Conservation (phyloP, 2,888 invertebrate genomes). For the Embidobia sp. region DNA sequence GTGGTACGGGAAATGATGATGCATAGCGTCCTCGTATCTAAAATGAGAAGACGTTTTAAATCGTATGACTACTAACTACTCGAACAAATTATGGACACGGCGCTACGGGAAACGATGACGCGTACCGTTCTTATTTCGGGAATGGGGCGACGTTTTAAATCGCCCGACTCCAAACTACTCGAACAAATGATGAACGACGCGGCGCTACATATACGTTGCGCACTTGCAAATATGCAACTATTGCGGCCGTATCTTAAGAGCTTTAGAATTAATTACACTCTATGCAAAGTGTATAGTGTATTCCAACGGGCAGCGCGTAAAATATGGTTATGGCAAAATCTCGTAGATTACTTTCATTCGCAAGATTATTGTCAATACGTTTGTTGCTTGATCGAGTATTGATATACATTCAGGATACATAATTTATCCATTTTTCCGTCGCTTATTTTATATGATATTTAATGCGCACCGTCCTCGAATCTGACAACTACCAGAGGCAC, state of each 20-base stretch:
- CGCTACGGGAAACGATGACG: constrained; percentile 47
- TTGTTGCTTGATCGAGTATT: constrained; percentile 25
- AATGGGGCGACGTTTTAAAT: constrained; percentile 51
- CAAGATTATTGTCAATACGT: constrained; percentile 37
- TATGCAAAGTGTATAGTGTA: constrained; percentile 45
- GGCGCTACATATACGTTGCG: no score
- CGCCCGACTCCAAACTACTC: constrained; percentile 37
- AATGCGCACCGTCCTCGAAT: no score
- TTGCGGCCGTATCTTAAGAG: constrained; percentile 16
- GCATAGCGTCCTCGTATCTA: no score
- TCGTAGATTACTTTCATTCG: no score
- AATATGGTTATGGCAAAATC: constrained; percentile 29
- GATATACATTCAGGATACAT: constrained; percentile 42
- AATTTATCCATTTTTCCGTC: no score
- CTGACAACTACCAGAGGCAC: no score
- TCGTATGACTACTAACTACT: no score
- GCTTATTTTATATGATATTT: no score
- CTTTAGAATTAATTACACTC: constrained; percentile 27
- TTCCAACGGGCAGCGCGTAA: constrained; percentile 16
- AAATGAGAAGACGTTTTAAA: no score
- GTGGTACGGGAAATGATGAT: no score
- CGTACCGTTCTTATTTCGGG: constrained; percentile 38
- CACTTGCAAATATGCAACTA: constrained; percentile 31
- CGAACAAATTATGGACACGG: constrained; percentile 30
- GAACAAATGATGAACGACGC: constrained; percentile 32